These are phyloP conservation scores for Drosophila aff. DNA, from an alignment of 1,140 invertebrate genomes.

Conservation along the genomic window DNA sequence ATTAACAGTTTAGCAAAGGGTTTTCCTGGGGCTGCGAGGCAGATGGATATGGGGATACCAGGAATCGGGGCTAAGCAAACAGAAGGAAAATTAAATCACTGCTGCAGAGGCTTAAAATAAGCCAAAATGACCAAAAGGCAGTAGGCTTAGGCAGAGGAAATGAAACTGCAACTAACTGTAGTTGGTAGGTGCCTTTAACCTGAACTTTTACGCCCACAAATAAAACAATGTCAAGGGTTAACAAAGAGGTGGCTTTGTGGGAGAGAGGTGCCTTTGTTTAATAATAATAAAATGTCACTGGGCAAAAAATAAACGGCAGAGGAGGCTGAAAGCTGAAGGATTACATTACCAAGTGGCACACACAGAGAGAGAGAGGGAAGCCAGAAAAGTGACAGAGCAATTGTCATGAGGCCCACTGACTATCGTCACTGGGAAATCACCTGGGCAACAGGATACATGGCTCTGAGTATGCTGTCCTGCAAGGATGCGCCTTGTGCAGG, in stretches of 20 bases:
- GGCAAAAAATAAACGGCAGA: slow-evolving; percentile 47
- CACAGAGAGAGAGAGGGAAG: slow-evolving; percentile 5
- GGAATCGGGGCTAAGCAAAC: slow-evolving; percentile 54
- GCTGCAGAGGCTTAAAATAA: slow-evolving; percentile 52
- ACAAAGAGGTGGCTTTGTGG: not conserved
- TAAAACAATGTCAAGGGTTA: slow-evolving; percentile 46
- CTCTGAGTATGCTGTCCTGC: slow-evolving; percentile 2
- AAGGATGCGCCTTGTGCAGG: slow-evolving; percentile 49
- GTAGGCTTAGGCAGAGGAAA: not conserved
- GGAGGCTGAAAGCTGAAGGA: slow-evolving; percentile 39
- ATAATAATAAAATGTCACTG: slow-evolving; percentile 70
- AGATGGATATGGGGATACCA: not conserved
- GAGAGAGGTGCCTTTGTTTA: slow-evolving; percentile 50
- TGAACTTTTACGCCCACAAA: slow-evolving; percentile 49
- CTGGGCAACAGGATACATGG: slow-evolving; percentile 56
- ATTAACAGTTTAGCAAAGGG: slow-evolving; percentile 68
- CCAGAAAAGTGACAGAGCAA: slow-evolving; percentile 30
- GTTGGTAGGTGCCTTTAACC: slow-evolving; percentile 10
- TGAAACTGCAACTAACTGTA: slow-evolving; percentile 28
- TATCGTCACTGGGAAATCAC: slow-evolving; percentile 69
- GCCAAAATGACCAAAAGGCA: slow-evolving; percentile 19
- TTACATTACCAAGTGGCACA: slow-evolving; percentile 63
- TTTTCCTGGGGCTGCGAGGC: not conserved
- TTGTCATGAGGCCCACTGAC: slow-evolving; percentile 61
- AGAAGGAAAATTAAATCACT: slow-evolving; percentile 67